Base-by-base conservation (phyloP, 2,113 vertebrate genomes). In the Anser brachyrhynchus region DNA sequence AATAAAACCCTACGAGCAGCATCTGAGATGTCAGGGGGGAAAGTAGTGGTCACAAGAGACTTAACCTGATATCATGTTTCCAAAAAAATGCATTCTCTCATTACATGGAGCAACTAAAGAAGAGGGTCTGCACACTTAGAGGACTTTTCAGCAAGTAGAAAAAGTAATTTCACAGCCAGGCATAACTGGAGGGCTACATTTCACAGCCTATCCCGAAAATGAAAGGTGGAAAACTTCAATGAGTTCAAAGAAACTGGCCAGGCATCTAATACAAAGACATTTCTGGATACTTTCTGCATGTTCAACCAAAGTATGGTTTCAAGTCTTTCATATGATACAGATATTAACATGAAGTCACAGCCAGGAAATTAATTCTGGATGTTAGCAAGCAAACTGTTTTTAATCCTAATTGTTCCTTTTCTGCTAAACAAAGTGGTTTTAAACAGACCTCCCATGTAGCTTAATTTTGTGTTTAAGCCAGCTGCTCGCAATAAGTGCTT, bases 391-490 rank as follows among this genome's bases (percentile, higher is more conserved):
- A 55, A 84, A 88, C 72, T 76, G 58, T 76, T 95, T 83, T 57
- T 84, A 83, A 91, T 70, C 7, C 26, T 76, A 70, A 43, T 74
- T 85, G 41, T 66, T 89, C 43, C 8, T 62, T 62, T 91, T 93
- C 88, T 90, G 65, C n/a, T 89, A 59, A 88, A 77, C 55, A 58
- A 85, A 85, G 26, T 77, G n/a, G 54, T 84, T 90, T 80, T 84
- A 67, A 90, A 58, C 46, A 77, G 86, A 66, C 79, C 41, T 95
- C 76, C 72, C 51, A 7, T 26, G 17, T 62, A 77, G 59, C 43
- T 73, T 86, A 31, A 78, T 61, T 49, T 49, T 52, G 26, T 41
- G 71, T 59, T 77, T 62, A 62, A 74, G 83, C 41, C 83, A 84
- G 37, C 83, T 51, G 11, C 69, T 89, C 31, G 14, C 64, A 37